These are phyloP conservation scores for Cyphomyrus plagiostoma DNA, from an alignment of 2,113 vertebrate species.

Conservation along the genomic window DNA sequence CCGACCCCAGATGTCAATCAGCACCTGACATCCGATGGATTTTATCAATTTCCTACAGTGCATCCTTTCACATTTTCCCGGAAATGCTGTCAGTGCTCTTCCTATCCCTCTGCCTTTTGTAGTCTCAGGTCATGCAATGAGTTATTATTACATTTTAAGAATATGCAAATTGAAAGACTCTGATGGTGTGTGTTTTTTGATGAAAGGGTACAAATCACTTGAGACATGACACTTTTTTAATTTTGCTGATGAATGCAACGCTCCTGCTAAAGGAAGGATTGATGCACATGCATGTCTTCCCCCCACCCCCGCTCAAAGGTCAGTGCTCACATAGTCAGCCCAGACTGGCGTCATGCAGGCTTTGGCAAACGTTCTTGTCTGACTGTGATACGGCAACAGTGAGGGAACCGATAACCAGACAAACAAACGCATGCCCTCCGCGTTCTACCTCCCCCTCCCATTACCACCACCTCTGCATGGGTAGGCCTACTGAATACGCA, in stretches of 20 bases:
- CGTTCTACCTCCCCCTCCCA: background rate
- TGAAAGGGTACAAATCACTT: constrained; percentile 58
- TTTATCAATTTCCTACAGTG: constrained; percentile 62
- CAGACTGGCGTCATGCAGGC: background rate
- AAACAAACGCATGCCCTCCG: background rate
- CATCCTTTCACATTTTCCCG: constrained; percentile 41
- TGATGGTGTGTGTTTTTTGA: constrained; percentile 53
- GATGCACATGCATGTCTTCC: constrained; percentile 38
- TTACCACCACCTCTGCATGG: background rate
- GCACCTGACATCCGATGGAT: constrained; percentile 39
- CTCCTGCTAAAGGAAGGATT: constrained; percentile 45
- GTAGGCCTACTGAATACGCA: background rate
- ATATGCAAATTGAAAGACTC: constrained; percentile 54
- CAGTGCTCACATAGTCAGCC: background rate
- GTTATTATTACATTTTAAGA: constrained; percentile 51
- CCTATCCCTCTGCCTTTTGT: constrained; percentile 53
- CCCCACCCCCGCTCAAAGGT: background rate
- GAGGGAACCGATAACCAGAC: background rate
- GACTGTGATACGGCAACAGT: background rate
- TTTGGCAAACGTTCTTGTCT: background rate
- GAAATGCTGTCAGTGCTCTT: constrained; percentile 37
- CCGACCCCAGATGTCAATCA: constrained; percentile 44
- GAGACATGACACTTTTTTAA: constrained; percentile 61
- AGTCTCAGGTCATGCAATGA: constrained; percentile 53
- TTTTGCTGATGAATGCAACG: constrained; percentile 59